These are phyloP conservation scores for Dendronephthya gigantea DNA, from an alignment of 64 coral and sea anemone species.

Conservation along the genomic window DNA sequence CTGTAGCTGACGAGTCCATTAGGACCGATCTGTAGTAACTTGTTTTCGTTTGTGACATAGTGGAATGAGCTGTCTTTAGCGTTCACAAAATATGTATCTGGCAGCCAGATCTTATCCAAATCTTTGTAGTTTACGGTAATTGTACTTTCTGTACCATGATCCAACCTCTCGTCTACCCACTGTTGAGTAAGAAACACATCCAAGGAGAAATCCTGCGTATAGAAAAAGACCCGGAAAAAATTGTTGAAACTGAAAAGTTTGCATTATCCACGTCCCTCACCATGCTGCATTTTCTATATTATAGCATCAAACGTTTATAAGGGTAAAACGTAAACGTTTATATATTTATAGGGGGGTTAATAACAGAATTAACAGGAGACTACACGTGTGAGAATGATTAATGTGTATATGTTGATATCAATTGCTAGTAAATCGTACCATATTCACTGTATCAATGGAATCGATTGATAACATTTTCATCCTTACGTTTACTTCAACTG, in stretches of 20 bases:
- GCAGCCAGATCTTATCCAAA: slow-evolving; percentile 85
- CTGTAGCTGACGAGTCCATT: slow-evolving; percentile 58
- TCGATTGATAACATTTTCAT: slow-evolving; percentile 4
- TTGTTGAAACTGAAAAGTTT: too few relatives aligned
- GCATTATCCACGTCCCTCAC: too few relatives aligned
- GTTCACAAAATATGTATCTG: slow-evolving; percentile 95
- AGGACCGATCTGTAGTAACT: slow-evolving; percentile 77
- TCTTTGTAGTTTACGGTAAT: slow-evolving; percentile 74
- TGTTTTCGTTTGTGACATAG: slow-evolving; percentile 81
- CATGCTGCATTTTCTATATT: too few relatives aligned
- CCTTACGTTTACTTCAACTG: neutral
- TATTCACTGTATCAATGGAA: slow-evolving; percentile 1
- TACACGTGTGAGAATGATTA: too few relatives aligned
- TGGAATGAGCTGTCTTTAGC: slow-evolving; percentile 89
- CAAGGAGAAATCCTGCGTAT: neutral
- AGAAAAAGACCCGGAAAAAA: neutral
- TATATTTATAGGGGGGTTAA: too few relatives aligned
- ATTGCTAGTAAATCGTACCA: neutral
- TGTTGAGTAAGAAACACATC: slow-evolving; percentile 47
- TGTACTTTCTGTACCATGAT: slow-evolving; percentile 68
- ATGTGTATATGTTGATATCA: neutral
- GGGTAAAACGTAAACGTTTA: too few relatives aligned
- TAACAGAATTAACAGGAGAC: too few relatives aligned
- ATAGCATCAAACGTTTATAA: too few relatives aligned
- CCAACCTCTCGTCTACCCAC: slow-evolving; percentile 62